Percentiles rank a stretch among this genome's conserved stretches.
Conservation (phyloP, 2,113 vertebrate species). For the Calyptomena viridis region DNA sequence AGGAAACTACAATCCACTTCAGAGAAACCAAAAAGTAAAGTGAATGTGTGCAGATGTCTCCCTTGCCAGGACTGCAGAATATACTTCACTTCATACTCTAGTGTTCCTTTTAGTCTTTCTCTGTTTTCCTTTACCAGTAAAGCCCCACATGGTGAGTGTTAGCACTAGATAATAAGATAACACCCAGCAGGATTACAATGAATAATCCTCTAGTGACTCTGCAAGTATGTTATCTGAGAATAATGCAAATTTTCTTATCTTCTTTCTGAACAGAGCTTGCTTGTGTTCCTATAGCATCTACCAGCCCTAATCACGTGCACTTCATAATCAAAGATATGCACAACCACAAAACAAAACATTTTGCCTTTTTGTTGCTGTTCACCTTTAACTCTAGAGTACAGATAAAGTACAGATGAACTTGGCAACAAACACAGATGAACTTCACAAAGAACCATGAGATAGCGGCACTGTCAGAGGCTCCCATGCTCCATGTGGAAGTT, state of each 20-base stretch:
- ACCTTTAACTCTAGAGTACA: background rate
- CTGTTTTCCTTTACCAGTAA: background rate
- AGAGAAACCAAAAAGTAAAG: background rate
- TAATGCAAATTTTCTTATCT: background rate
- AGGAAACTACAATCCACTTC: background rate
- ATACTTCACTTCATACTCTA: background rate
- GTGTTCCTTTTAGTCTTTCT: background rate
- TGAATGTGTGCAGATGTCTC: background rate
- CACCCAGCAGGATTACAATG: background rate
- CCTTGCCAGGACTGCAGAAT: background rate
- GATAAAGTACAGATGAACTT: background rate
- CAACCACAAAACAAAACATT: background rate
- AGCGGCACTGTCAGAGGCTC: background rate
- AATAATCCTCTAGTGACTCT: background rate
- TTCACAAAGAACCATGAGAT: background rate
- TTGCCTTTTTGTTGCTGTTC: background rate
- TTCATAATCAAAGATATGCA: background rate
- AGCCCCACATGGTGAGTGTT: background rate
- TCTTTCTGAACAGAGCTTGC: background rate
- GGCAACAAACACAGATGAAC: background rate
- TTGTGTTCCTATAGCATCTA: background rate
- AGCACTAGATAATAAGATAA: constrained; percentile 14
- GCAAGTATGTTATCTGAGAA: background rate
- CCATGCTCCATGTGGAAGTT: background rate
- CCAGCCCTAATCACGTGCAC: background rate